Percentiles rank a stretch among this genome's conserved stretches.
phyloP scores from a whole-genome alignment of 2,113 vertebrate genomes.

The Eretmodus cyanostictus region DNA sequence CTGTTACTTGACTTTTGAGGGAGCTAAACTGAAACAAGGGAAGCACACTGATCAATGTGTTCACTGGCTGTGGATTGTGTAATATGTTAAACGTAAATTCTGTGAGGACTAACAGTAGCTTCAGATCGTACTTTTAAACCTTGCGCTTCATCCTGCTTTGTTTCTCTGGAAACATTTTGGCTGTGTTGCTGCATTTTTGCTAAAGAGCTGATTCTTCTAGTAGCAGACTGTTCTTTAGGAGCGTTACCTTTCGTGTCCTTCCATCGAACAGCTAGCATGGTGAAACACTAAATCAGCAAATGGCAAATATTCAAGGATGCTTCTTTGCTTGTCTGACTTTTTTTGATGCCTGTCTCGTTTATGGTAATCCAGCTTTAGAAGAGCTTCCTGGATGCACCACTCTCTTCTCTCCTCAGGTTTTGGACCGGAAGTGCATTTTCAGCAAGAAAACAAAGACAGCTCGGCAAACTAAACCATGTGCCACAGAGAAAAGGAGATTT shows the following conservation, averaged over 20 bases:
- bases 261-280: slow-evolving; percentile 15
- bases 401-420: slow-evolving; percentile 4
- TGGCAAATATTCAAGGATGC: slow-evolving; percentile 7
- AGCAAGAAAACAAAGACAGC: slow-evolving; percentile 27
- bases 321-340: neutral
- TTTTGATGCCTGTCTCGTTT: slow-evolving; percentile 45
- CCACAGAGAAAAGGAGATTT: slow-evolving; percentile 36
- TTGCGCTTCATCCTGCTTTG: neutral
- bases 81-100: neutral
- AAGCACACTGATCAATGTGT: neutral
- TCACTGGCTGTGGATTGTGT: neutral
- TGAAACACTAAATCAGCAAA: slow-evolving; percentile 49
- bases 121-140: neutral
- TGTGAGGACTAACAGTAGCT: neutral
- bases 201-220: neutral
- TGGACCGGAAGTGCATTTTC: slow-evolving; percentile 48
- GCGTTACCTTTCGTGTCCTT: neutral
- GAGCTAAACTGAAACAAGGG: neutral
- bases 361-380: slow-evolving; percentile 45
- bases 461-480: slow-evolving; percentile 27
- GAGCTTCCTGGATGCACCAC: neutral
- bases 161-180: neutral
- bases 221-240: neutral
- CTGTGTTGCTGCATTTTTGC: neutral
- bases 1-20: neutral